phyloP scores from a whole-genome alignment of 2,888 invertebrate species.

The Ditula angustiorana region DNA sequence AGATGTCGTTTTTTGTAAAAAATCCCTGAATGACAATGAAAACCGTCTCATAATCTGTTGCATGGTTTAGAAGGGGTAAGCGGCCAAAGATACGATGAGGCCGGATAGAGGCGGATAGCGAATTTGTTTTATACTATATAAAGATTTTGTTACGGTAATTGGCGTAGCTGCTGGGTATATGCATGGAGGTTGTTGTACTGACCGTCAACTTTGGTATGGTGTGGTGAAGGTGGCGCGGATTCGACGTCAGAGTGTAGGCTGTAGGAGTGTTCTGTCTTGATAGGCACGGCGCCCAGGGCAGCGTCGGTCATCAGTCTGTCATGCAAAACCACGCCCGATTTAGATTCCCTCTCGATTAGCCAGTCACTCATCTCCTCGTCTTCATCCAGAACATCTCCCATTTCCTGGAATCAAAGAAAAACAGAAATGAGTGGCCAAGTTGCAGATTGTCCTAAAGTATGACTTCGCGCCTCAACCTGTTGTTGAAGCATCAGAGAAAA shows the following conservation, averaged over 20 bases:
- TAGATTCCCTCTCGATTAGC: slow-evolving; percentile 88
- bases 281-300: slow-evolving; percentile 91
- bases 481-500: neutral
- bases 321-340: slow-evolving; percentile 91
- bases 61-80: too few relatives aligned
- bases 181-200: slow-evolving; percentile 49
- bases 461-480: neutral
- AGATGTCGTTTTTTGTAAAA: too few relatives aligned
- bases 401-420: slow-evolving; percentile 80
- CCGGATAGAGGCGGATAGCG: too few relatives aligned
- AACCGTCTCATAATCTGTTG: too few relatives aligned
- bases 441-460: neutral
- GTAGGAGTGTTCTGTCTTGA: slow-evolving; percentile 97
- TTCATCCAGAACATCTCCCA: slow-evolving; percentile 87
- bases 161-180: too few relatives aligned
- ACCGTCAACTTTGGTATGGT: slow-evolving; percentile 91
- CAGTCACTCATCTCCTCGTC: slow-evolving; percentile 89
- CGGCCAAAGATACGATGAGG: too few relatives aligned
- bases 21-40: too few relatives aligned
- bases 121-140: too few relatives aligned
- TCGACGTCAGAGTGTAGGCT: slow-evolving; percentile 91
- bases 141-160: too few relatives aligned
- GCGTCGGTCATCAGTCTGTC: slow-evolving; percentile 96
- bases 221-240: slow-evolving; percentile 89
- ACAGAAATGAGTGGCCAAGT: neutral